Percentiles rank a stretch among this genome's conserved stretches.
These are phyloP conservation scores for Poecilobothrus nobilitatus DNA, from an alignment of 2,888 invertebrate genomes.

Conservation along the genomic window DNA sequence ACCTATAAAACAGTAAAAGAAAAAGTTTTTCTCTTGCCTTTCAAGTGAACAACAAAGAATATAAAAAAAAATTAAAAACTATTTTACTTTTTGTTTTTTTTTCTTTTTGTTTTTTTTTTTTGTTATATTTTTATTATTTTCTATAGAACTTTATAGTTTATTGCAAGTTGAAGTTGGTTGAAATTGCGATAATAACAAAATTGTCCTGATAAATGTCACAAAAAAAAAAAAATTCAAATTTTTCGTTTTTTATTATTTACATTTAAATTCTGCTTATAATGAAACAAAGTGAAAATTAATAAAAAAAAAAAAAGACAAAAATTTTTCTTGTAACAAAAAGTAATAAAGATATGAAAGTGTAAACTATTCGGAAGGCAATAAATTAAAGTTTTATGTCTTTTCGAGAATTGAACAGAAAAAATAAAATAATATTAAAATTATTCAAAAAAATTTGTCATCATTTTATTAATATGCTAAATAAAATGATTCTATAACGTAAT, in stretches of 20 bases:
- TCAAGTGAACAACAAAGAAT: background rate
- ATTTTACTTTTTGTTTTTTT: no score
- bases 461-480: background rate
- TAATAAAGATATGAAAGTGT: background rate
- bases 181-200: conserved; percentile 11
- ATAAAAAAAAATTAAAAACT: no score
- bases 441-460: background rate
- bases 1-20: background rate
- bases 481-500: no score
- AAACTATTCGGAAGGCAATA: conserved; percentile 6
- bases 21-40: background rate
- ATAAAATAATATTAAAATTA: background rate
- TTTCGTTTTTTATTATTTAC: background rate
- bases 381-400: conserved; percentile 4
- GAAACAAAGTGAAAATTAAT: background rate
- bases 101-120: no score
- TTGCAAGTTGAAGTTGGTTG: background rate
- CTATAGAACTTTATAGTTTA: background rate
- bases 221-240: background rate
- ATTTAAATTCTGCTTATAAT: no score
- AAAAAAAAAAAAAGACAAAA: no score
- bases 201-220: conserved; percentile 9
- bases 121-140: background rate
- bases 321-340: background rate
- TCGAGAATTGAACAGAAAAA: background rate